Conservation (phyloP, 2,797 vertebrate species). For the Sternarchorhynchus goeldii region DNA sequence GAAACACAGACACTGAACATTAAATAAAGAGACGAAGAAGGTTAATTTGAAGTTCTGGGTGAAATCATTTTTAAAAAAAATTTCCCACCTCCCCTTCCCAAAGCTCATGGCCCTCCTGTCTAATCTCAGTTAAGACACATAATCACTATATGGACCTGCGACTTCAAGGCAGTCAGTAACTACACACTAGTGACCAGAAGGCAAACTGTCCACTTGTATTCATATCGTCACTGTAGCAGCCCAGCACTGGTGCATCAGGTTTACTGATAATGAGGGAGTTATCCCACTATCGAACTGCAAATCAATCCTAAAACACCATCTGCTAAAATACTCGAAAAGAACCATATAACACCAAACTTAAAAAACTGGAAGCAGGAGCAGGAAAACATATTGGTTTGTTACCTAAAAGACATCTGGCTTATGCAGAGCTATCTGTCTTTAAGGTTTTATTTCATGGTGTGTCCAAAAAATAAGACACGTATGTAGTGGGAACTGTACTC, state of each 20-base stretch:
- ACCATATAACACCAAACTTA: conserved; percentile 63
- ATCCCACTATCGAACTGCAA: conserved; percentile 67
- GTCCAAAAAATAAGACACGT: conserved; percentile 51
- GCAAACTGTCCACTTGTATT: conserved; percentile 57
- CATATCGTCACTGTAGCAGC: conserved; percentile 52
- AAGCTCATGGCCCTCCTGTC: conserved; percentile 13
- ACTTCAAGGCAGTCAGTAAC: conserved; percentile 45
- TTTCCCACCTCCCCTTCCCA: not conserved
- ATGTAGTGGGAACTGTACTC: not conserved
- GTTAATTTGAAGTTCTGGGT: not conserved
- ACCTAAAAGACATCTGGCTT: conserved; percentile 63
- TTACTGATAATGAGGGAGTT: conserved; percentile 67
- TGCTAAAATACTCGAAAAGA: conserved; percentile 73
- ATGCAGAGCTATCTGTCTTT: conserved; percentile 37
- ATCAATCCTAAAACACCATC: conserved; percentile 76
- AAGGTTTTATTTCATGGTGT: conserved; percentile 45
- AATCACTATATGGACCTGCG: conserved; percentile 52
- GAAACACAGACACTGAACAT: conserved; percentile 61
- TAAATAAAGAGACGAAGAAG: conserved; percentile 65
- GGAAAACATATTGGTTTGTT: conserved; percentile 62
- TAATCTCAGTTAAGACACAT: conserved; percentile 31
- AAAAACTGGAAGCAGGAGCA: conserved; percentile 60
- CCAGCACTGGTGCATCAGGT: conserved; percentile 57
- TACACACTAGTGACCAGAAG: conserved; percentile 48
- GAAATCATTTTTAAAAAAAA: not conserved